Conservation (phyloP, 2,888 invertebrate genomes). For the Troides aeacus region DNA sequence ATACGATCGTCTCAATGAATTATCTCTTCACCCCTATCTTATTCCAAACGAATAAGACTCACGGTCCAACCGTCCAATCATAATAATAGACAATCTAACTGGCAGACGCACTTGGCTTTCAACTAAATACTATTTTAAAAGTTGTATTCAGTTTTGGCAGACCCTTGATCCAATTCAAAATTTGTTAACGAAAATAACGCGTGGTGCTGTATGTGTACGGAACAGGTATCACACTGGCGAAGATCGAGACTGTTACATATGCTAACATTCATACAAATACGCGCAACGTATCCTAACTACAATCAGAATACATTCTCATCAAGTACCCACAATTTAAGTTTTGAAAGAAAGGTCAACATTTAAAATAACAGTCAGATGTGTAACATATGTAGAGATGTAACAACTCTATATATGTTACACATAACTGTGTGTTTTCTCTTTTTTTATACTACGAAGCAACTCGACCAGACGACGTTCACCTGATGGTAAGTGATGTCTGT, state of each 20-base stretch:
- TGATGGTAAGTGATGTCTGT: too few relatives aligned
- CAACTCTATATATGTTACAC: too few relatives aligned
- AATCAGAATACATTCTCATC: too few relatives aligned
- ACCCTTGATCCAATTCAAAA: slow-evolving; percentile 70
- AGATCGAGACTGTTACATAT: neutral
- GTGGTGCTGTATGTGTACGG: slow-evolving; percentile 37
- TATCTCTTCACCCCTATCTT: slow-evolving; percentile 18
- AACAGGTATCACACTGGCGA: slow-evolving; percentile 21
- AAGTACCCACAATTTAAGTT: too few relatives aligned
- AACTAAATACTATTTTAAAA: slow-evolving; percentile 67
- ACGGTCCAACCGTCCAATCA: slow-evolving; percentile 45
- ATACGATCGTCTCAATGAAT: slow-evolving; percentile 23
- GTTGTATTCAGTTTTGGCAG: slow-evolving; percentile 51
- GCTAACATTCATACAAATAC: neutral
- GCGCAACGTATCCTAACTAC: neutral
- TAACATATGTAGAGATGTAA: too few relatives aligned
- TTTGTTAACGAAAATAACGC: slow-evolving; percentile 46
- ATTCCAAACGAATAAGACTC: slow-evolving; percentile 41
- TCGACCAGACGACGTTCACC: too few relatives aligned
- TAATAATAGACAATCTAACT: slow-evolving; percentile 67
- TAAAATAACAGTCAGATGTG: too few relatives aligned
- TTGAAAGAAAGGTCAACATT: too few relatives aligned
- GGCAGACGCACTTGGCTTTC: slow-evolving; percentile 70
- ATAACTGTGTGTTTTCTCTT: too few relatives aligned
- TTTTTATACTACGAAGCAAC: too few relatives aligned